These are phyloP conservation scores for Pseudorhombus dupliciocellatus DNA, from an alignment of 2,113 vertebrate species.

Conservation along the genomic window DNA sequence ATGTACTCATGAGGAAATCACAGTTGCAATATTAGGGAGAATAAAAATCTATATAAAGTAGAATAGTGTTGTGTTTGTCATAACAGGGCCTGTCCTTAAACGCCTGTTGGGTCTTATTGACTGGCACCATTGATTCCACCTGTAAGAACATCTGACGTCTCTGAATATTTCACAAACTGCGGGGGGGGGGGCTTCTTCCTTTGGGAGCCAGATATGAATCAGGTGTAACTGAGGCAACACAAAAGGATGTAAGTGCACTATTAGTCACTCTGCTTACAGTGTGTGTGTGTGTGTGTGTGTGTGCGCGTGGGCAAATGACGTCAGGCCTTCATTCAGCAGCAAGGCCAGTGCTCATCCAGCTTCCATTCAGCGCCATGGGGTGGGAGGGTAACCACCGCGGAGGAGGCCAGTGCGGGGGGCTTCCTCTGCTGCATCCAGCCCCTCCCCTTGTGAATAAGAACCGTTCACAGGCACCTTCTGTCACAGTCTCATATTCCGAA, in stretches of 20 bases:
- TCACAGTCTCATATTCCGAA: constrained; percentile 21
- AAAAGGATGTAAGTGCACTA: constrained; percentile 68
- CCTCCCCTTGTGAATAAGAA: constrained; percentile 32
- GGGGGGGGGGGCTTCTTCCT: constrained; percentile 39
- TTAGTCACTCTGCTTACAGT: constrained; percentile 69
- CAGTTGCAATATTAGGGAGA: constrained; percentile 14
- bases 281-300: constrained; percentile 29
- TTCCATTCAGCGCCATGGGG: constrained; percentile 40
- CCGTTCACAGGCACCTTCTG: constrained; percentile 49
- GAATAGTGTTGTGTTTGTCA: constrained; percentile 30
- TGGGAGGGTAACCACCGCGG: constrained; percentile 31
- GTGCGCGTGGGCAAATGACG: constrained; percentile 60
- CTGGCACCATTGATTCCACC: constrained; percentile 69
- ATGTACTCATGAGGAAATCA: constrained; percentile 18
- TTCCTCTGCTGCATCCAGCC: constrained; percentile 52
- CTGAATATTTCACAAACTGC: constrained; percentile 68
- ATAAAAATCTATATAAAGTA: constrained; percentile 43
- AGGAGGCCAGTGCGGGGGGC: constrained; percentile 32
- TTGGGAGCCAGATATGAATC: constrained; percentile 71
- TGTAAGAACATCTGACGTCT: constrained; percentile 61
- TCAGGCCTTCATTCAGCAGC: constrained; percentile 71
- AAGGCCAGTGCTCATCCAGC: constrained; percentile 58
- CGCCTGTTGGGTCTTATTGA: constrained; percentile 57
- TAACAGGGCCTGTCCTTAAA: constrained; percentile 42
- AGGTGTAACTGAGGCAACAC: constrained; percentile 68